Evolutionary conservation across 2,888 invertebrate genomes (phyloP), one percentile per base, ranked within the genome.

Genomic region (Melieria picta): DNA sequence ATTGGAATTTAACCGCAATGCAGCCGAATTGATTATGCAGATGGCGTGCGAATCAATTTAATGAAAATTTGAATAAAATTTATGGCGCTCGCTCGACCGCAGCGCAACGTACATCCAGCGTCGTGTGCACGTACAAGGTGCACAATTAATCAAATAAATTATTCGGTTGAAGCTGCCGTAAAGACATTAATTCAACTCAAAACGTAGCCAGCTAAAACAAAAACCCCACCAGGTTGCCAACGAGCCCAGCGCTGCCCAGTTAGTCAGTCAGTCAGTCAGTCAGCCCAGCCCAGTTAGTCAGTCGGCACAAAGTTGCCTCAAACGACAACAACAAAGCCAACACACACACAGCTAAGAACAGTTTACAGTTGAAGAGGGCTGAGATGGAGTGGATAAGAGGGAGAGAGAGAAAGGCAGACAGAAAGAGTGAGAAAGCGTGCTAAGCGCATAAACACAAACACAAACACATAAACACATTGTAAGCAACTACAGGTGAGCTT

Each of bases 61-160:
- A 69, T 61, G 52, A 69, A 69, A 69, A 46, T 69, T 56, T 55
- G 62, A 55, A 69, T 56, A 69, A 69, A 69, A 69, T 69, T 69
- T 62, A 69, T 69, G n/a, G 62, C 56, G 7, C 48, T 42, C 47
- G 42, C 10, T 16, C 50, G 4, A 11, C 55, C 3, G 50, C 3
- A 1, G 9, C 10, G n/a, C 6, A n/a, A 5, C 45, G 46, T 13
- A 46, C n/a, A 62, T n/a, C 4, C 47, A 62, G 16, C 13, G 16
- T 3, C 10, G 9, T 57, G 10, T n/a, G 57, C 42, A n/a, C 1
- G 58, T 30, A 52, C 7, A 64, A 64, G 10, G 13, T 43, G 63
- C n/a, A 62, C 62, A 70, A 70, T 70, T 70, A 70, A 70, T 70
- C 70, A 65, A 70, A 65, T 70, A 65, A 65, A 70, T 65, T 70